These are phyloP conservation scores for Abrostola triplasia DNA, from an alignment of 2,888 invertebrate genomes.

Conservation along the genomic window DNA sequence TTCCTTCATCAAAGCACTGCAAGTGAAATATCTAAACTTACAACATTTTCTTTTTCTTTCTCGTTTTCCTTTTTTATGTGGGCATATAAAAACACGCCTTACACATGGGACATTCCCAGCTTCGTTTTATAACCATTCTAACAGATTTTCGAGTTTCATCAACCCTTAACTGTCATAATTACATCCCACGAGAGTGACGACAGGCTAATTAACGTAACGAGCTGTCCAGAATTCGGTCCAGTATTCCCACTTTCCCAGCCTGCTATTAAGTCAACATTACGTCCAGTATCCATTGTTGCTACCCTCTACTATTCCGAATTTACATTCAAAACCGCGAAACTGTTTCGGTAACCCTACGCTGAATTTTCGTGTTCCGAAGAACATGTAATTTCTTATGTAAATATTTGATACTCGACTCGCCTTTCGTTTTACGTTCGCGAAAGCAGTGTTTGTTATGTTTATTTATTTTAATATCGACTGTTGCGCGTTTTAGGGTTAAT, in stretches of 20 bases:
- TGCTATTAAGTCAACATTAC: conserved; percentile 20
- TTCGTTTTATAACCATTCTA: no score
- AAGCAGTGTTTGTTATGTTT: conserved; percentile 30
- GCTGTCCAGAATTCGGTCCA: background rate
- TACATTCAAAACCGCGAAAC: conserved; percentile 40
- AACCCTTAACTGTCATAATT: background rate
- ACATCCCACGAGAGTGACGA: background rate
- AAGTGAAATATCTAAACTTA: no score
- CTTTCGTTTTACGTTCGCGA: conserved; percentile 39
- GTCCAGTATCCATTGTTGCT: conserved; percentile 33
- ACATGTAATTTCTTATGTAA: conserved; percentile 64
- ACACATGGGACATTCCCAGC: no score
- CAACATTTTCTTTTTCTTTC: no score
- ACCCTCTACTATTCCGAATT: conserved; percentile 37
- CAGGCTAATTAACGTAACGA: conserved; percentile 4
- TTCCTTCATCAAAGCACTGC: no score
- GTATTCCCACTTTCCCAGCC: background rate
- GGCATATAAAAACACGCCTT: no score
- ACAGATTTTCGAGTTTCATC: background rate
- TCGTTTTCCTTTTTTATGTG: no score
- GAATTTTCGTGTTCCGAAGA: conserved; percentile 43
- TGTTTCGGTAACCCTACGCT: conserved; percentile 33
- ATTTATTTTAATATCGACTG: conserved; percentile 39
- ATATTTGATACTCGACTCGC: conserved; percentile 58
- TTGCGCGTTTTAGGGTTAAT: conserved; percentile 22